Conservation (phyloP, 2,797 vertebrate species). For the Nannoperca australis region DNA sequence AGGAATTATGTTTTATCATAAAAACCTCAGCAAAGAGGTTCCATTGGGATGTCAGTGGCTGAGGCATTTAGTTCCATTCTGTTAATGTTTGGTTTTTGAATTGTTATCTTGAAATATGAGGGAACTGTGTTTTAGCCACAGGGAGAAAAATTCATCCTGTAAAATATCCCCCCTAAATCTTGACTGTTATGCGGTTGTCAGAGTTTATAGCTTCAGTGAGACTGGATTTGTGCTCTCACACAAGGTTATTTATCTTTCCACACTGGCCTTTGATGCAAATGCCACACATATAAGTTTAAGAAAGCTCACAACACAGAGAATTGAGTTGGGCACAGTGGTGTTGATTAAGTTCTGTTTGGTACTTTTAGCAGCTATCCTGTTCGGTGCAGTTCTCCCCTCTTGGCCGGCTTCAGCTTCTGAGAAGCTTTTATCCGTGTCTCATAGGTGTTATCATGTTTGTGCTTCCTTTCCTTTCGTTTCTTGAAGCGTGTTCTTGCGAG, state of each 20-base stretch:
- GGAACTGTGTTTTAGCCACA: background rate
- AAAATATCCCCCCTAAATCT: background rate
- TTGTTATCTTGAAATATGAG: background rate
- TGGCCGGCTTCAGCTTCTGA: background rate
- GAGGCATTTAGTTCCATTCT: background rate
- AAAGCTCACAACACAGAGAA: background rate
- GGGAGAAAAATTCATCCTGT: background rate
- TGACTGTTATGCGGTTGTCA: background rate
- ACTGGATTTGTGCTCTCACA: no score
- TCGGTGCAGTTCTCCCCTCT: background rate
- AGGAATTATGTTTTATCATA: background rate
- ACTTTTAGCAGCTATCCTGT: conserved; percentile 8
- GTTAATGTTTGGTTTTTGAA: background rate
- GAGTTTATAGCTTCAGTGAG: background rate
- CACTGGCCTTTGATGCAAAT: background rate
- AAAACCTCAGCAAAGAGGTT: background rate
- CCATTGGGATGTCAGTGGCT: background rate
- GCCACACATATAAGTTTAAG: background rate
- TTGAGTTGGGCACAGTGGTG: background rate
- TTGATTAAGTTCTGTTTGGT: background rate
- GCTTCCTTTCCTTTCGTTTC: conserved; percentile 7
- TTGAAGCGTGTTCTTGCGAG: background rate
- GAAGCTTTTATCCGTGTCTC: background rate
- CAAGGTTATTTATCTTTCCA: no score
- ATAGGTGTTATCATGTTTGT: conserved; percentile 15